phyloP scores from a whole-genome alignment of 2,797 vertebrate genomes.

The Ibycter americanus region DNA sequence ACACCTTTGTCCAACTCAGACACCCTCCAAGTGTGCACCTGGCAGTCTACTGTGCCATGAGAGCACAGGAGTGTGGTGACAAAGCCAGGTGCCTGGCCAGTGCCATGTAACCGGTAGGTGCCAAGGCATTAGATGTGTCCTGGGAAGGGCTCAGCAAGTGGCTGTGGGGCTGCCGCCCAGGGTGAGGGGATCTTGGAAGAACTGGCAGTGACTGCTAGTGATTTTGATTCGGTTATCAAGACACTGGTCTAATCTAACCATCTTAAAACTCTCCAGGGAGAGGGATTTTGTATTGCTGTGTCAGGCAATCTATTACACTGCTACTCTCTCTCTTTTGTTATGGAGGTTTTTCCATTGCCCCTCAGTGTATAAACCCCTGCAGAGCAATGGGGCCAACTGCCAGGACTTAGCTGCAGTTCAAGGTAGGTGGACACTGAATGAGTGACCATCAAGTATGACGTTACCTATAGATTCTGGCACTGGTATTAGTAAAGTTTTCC shows the following conservation, averaged over 20 bases:
- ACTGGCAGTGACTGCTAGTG: background rate
- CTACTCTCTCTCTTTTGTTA: background rate
- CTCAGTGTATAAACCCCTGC: background rate
- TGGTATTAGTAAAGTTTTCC: background rate
- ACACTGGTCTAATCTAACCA: background rate
- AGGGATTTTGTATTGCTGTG: background rate
- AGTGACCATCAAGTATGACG: background rate
- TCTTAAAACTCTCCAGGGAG: background rate
- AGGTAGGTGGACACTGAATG: too few relatives aligned
- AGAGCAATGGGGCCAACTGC: background rate
- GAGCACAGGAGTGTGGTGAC: background rate
- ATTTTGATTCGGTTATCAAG: background rate
- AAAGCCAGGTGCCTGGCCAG: background rate
- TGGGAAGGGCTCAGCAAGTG: background rate
- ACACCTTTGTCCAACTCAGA: background rate
- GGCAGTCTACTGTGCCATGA: background rate
- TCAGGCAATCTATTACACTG: too few relatives aligned
- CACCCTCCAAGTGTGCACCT: fast-evolving
- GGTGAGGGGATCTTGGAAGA: background rate
- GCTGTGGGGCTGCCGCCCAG: background rate
- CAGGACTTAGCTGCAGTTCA: background rate
- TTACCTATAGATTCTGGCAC: background rate
- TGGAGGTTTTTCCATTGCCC: background rate
- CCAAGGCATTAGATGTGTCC: fast-evolving
- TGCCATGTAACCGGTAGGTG: fast-evolving